Percentiles rank a stretch among this genome's conserved stretches.
Conservation (phyloP, 2,797 vertebrate species). For the Poecilia picta region DNA sequence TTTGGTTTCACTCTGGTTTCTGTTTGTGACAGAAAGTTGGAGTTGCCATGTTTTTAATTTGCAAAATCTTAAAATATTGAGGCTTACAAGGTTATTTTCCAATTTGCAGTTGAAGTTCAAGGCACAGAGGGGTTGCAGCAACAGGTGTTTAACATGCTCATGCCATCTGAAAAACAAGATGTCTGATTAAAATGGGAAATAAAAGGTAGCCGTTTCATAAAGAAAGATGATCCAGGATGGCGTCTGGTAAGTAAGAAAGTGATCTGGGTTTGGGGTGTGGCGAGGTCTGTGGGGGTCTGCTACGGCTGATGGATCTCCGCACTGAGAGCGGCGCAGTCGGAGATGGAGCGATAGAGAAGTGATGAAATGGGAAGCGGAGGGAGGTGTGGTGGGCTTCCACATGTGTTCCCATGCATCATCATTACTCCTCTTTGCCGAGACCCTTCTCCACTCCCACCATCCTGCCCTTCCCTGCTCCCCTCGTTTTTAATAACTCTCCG, state of each 20-base stretch:
- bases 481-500: constrained; percentile 73
- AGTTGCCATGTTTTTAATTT: constrained; percentile 5
- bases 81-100: not conserved
- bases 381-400: constrained; percentile 35
- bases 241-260: constrained; percentile 32
- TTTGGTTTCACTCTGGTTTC: constrained; percentile 18
- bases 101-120: not conserved
- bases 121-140: not conserved
- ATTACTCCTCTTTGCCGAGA: constrained; percentile 32
- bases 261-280: constrained; percentile 52
- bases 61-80: not conserved
- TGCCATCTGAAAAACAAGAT: constrained; percentile 18
- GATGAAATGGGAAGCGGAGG: constrained; percentile 31
- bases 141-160: constrained; percentile 4
- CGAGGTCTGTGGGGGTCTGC: constrained; percentile 34
- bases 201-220: constrained; percentile 14
- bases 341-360: constrained; percentile 33
- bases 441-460: constrained; percentile 10
- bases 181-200: constrained; percentile 15
- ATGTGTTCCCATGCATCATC: constrained; percentile 61
- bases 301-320: constrained; percentile 40
- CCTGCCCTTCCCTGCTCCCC: constrained; percentile 41
- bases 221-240: not conserved
- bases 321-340: constrained; percentile 30
- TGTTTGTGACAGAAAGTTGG: not conserved